These are phyloP conservation scores for Spodoptera littoralis DNA, from an alignment of 2,888 invertebrate genomes.

Conservation along the genomic window DNA sequence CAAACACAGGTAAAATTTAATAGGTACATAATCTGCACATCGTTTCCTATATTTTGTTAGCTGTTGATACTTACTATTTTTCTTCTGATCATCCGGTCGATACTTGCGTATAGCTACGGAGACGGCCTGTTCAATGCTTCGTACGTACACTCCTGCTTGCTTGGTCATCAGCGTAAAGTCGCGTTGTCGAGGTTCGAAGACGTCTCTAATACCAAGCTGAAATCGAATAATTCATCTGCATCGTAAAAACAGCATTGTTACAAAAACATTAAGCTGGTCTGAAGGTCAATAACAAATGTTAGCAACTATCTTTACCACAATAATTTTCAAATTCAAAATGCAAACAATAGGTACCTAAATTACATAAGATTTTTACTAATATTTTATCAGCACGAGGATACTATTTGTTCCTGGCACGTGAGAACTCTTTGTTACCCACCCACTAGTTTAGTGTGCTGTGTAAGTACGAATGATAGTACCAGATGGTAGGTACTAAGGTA, in stretches of 20 bases:
- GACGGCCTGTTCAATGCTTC: slow-evolving; percentile 95
- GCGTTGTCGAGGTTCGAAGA: slow-evolving; percentile 94
- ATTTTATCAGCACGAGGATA: slow-evolving; percentile 3
- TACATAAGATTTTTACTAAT: not conserved
- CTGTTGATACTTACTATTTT: slow-evolving; percentile 79
- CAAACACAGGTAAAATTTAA: too few species aligned
- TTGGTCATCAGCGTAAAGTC: slow-evolving; percentile 94
- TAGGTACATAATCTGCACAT: too few species aligned
- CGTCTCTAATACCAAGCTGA: slow-evolving; percentile 93
- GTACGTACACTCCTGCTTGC: slow-evolving; percentile 93
- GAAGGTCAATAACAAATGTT: slow-evolving; percentile 22
- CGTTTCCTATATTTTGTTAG: slow-evolving; percentile 3
- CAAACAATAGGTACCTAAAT: too few species aligned
- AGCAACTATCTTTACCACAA: slow-evolving; percentile 20
- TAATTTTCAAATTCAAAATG: too few species aligned
- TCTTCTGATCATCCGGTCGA: slow-evolving; percentile 88
- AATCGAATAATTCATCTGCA: slow-evolving; percentile 34
- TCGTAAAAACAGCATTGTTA: slow-evolving; percentile 26
- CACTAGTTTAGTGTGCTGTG: not conserved
- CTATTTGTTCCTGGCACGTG: slow-evolving; percentile 5
- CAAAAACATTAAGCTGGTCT: slow-evolving; percentile 30
- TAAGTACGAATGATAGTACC: too few species aligned
- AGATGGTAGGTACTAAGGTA: too few species aligned
- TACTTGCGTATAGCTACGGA: slow-evolving; percentile 95
- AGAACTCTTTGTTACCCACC: slow-evolving; percentile 9